Conservation (phyloP, 2,797 vertebrate species). For the Aphelocoma californica region DNA sequence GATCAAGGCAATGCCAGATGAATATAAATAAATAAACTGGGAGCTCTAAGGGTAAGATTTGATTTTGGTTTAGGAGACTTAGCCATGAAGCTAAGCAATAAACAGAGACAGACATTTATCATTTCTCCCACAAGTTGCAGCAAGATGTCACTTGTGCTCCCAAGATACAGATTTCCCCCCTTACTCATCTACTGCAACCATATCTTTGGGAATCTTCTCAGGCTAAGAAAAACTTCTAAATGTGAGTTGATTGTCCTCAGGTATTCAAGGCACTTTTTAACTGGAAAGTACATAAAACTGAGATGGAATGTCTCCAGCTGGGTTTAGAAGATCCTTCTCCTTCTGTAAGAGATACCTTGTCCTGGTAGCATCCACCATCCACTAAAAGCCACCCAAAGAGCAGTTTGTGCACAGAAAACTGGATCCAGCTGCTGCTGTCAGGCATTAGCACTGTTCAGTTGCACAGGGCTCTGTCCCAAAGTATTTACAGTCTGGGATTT, state of each 20-base stretch:
- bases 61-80: constrained; percentile 23
- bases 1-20: constrained; percentile 46
- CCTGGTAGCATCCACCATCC: background rate
- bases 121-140: constrained; percentile 18
- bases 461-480: background rate
- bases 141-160: constrained; percentile 10
- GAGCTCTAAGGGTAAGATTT: constrained; percentile 11
- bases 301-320: background rate
- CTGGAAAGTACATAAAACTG: background rate
- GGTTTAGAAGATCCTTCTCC: background rate
- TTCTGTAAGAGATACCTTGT: background rate
- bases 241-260: background rate
- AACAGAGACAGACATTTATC: background rate
- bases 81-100: background rate
- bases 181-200: background rate
- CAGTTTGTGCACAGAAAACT: background rate
- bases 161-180: background rate
- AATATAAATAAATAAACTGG: constrained; percentile 45
- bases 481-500: background rate
- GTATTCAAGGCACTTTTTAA: background rate
- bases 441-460: background rate
- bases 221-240: background rate
- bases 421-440: background rate
- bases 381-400: background rate
- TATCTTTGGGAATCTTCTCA: background rate